Evolutionary conservation across 2,888 invertebrate species (phyloP).

Genomic region (Lobophora halterata): DNA sequence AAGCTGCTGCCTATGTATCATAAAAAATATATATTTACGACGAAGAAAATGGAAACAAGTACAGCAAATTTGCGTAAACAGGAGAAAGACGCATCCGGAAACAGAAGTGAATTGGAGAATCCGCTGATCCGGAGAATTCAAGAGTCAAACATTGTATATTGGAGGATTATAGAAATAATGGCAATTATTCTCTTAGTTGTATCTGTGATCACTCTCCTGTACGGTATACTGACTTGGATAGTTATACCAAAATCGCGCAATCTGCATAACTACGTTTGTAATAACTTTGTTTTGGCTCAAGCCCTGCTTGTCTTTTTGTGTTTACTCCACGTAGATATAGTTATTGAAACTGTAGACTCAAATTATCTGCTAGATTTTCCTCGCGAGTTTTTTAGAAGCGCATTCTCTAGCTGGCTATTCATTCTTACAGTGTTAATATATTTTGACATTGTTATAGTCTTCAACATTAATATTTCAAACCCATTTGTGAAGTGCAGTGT

Average conservation of each 20-base stretch:
- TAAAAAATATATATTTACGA: too few species aligned
- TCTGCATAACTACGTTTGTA: slow-evolving; percentile 6
- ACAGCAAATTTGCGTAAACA: too few species aligned
- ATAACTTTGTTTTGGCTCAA: not conserved
- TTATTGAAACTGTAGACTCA: not conserved
- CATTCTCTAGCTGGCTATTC: slow-evolving; percentile 3
- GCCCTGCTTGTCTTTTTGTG: slow-evolving; percentile 2
- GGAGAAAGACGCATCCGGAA: too few species aligned
- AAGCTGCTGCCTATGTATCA: too few species aligned
- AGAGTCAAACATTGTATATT: too few species aligned
- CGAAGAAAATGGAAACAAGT: too few species aligned
- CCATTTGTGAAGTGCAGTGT: slow-evolving; percentile 6
- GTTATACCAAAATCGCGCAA: slow-evolving; percentile 1
- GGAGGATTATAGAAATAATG: too few species aligned
- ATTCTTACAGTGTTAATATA: slow-evolving; percentile 2
- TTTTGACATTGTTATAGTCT: slow-evolving; percentile 7
- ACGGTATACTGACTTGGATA: slow-evolving; percentile 7
- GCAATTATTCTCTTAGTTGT: too few species aligned
- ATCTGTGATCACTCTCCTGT: not conserved
- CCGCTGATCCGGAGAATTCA: too few species aligned
- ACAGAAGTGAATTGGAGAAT: too few species aligned
- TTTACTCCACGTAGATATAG: not conserved
- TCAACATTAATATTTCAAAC: not conserved
- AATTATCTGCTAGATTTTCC: not conserved
- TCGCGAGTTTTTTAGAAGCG: slow-evolving; percentile 8